Base-by-base conservation (phyloP, 1,140 invertebrate species). In the Bicyclus anynana region DNA sequence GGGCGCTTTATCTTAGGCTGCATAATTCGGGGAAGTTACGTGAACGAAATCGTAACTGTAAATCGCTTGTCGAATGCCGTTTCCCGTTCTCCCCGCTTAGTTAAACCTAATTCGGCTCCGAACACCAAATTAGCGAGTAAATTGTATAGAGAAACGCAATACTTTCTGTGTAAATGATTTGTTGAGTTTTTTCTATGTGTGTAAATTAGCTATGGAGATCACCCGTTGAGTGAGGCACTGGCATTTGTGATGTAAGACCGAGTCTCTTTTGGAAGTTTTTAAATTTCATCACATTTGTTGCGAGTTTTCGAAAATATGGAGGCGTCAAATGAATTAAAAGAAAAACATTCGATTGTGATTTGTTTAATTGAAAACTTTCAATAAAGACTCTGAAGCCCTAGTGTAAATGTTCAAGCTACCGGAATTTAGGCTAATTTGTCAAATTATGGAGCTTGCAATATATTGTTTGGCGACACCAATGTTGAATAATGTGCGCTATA, bases 161-260 rank as follows among this genome's bases (percentile, higher is more conserved):
- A 87, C 74, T 78, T 77, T 78, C 72, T 68, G 58, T 87, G 77
- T 84, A 84, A 50, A 87, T 82, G 70, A 69, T 74, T 87, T 80
- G 81, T 86, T 86, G 72, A 80, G 70, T 87, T 87, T 77, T 74
- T 50, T 65, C 54, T 67, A 67, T 54, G 59, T 71, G 59, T 75
- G 63, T 73, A 52, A 62, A 65, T 58, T 65, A 35, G 12, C 13
- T 61, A 67, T 69, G 65, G 61, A 65, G 61, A 65, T 83, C 81
- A 87, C 82, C 84, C 79, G 81, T 87, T 87, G 84, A 87, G 82
- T 84, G 80, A 84, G 79, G 77, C 82, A 85, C 82, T 50, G 65
- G 56, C 62, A 62, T 53, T 37, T 53, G 58, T 14, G 21, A 59
- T 53, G 58, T 60, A 53, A 49, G 23, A 2, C 23, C 7, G 23